Evolutionary conservation across 2,888 invertebrate species (phyloP).

Genomic region (Bugulina stolonifera): DNA sequence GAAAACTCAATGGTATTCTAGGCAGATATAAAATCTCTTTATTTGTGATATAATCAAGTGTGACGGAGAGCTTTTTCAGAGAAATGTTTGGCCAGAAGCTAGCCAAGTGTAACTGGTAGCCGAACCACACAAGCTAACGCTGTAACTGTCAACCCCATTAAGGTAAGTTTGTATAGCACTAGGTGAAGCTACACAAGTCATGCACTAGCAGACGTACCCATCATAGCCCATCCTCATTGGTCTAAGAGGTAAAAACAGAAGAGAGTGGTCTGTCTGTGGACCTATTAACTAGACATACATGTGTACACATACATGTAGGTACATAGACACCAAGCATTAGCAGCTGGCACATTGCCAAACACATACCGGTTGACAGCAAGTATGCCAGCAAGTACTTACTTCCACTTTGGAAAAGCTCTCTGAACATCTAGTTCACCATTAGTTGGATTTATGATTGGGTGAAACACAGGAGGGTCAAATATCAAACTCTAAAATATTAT

Average conservation of each 20-base stretch:
- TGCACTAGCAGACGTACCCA: neutral
- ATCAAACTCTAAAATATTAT: constrained; percentile 72
- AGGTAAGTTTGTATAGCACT: too few relatives aligned
- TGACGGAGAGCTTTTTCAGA: too few relatives aligned
- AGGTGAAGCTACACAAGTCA: neutral
- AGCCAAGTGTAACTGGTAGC: too few relatives aligned
- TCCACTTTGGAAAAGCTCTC: constrained; percentile 80
- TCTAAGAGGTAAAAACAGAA: neutral
- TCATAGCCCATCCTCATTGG: neutral
- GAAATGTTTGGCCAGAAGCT: too few relatives aligned
- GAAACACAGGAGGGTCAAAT: constrained; percentile 77
- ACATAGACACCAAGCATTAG: neutral
- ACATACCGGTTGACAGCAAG: neutral
- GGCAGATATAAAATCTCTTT: too few relatives aligned
- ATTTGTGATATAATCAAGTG: too few relatives aligned
- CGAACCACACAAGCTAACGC: too few relatives aligned
- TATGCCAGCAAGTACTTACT: constrained; percentile 44
- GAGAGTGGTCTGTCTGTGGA: neutral
- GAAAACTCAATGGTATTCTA: too few relatives aligned
- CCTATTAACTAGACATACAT: constrained; percentile 23
- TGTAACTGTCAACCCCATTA: too few relatives aligned
- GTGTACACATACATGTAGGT: too few relatives aligned
- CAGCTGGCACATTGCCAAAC: neutral
- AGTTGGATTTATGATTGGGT: constrained; percentile 74
- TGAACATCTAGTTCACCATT: constrained; percentile 72